Conservation (phyloP, 2,797 vertebrate species). For the Mormyrops boulengeri region DNA sequence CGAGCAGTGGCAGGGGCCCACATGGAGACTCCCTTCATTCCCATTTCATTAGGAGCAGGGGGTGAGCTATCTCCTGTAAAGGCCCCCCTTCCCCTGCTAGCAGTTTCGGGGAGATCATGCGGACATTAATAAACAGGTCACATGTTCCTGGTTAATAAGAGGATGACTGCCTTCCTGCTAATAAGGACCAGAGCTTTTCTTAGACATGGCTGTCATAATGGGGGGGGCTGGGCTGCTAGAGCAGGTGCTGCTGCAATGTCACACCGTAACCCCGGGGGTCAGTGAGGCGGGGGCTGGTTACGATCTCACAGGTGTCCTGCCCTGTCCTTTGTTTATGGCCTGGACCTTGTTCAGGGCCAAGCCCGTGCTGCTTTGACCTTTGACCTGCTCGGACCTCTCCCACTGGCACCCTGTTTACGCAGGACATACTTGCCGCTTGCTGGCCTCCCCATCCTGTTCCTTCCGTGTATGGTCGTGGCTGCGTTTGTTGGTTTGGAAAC, state of each 20-base stretch:
- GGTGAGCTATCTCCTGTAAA: background rate
- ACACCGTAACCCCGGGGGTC: background rate
- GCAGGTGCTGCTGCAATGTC: background rate
- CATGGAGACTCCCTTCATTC: background rate
- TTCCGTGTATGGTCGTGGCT: background rate
- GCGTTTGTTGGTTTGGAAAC: background rate
- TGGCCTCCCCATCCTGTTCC: background rate
- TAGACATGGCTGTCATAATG: background rate
- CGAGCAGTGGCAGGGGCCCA: background rate
- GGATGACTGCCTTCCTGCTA: background rate
- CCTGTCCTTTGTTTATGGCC: background rate
- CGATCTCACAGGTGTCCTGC: background rate
- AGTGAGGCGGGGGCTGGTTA: background rate
- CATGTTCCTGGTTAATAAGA: background rate
- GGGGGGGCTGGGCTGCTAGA: background rate
- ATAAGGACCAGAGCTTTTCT: background rate
- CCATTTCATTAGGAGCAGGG: background rate
- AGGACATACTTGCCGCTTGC: background rate
- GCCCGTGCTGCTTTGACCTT: background rate
- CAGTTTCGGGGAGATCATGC: background rate
- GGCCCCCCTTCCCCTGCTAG: background rate
- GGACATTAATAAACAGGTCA: background rate
- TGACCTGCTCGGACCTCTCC: background rate
- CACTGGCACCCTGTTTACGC: background rate
- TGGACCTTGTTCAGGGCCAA: background rate